phyloP scores from a whole-genome alignment of 2,113 vertebrate species.

The Bos indicus region DNA sequence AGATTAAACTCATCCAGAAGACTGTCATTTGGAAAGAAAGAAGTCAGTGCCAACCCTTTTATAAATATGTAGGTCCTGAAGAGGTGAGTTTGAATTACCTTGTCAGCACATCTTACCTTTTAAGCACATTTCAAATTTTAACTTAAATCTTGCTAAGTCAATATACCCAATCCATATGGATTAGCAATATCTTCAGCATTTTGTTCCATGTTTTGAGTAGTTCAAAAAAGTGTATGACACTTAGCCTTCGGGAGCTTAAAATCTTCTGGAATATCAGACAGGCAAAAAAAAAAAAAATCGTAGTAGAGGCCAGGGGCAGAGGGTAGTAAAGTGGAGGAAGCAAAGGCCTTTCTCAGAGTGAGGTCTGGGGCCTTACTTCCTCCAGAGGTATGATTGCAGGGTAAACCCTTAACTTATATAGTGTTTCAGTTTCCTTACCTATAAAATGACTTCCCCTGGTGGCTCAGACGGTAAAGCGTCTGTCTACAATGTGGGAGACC shows the following conservation, averaged over 20 bases:
- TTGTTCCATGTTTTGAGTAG: slow-evolving; percentile 1
- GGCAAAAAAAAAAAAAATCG: background rate
- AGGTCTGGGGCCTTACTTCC: background rate
- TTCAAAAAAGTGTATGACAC: slow-evolving; percentile 22
- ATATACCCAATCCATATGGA: background rate
- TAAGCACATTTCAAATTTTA: slow-evolving; percentile 28
- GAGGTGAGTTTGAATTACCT: slow-evolving; percentile 4
- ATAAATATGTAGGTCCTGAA: slow-evolving; percentile 15
- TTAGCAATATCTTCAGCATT: slow-evolving; percentile 28
- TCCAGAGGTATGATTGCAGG: background rate
- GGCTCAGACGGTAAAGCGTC: no score
- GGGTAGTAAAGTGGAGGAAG: background rate
- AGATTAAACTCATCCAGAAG: slow-evolving; percentile 43
- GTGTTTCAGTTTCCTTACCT: background rate
- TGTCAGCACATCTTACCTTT: slow-evolving; percentile 7
- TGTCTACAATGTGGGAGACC: no score
- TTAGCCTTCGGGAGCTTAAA: background rate
- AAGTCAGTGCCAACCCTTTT: background rate
- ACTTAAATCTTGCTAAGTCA: slow-evolving; percentile 14
- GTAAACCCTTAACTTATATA: background rate
- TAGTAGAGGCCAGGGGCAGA: background rate
- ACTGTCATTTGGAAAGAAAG: slow-evolving; percentile 26
- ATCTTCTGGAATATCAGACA: background rate
- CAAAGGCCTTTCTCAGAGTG: background rate
- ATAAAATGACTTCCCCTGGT: background rate